These are phyloP conservation scores for Ichneumon xanthorius DNA, from an alignment of 2,888 invertebrate species.

Conservation along the genomic window DNA sequence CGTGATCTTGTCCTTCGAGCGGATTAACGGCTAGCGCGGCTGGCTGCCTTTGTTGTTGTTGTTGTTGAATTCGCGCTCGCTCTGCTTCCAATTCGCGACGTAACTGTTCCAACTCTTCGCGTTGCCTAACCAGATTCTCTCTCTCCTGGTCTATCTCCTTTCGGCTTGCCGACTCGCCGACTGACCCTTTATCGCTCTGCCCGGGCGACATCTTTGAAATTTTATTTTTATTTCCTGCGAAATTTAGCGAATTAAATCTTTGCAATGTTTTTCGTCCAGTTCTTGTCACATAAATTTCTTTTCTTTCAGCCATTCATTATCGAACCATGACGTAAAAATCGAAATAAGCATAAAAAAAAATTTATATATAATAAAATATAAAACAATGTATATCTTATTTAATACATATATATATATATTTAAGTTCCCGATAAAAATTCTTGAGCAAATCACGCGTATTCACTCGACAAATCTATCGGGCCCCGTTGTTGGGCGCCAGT, in stretches of 20 bases:
- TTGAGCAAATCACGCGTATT: too few relatives aligned
- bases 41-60: background rate
- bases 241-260: slow-evolving; percentile 12
- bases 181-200: background rate
- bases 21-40: too few relatives aligned
- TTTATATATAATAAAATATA: too few relatives aligned
- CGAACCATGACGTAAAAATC: too few relatives aligned
- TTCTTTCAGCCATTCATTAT: background rate
- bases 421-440: too few relatives aligned
- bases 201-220: background rate
- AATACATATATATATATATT: too few relatives aligned
- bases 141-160: background rate
- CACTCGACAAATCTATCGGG: too few relatives aligned
- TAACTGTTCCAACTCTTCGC: slow-evolving; percentile 15
- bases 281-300: slow-evolving; percentile 15
- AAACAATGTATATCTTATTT: too few relatives aligned
- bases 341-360: too few relatives aligned
- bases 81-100: slow-evolving; percentile 34
- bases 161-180: background rate
- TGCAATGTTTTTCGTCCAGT: slow-evolving; percentile 19
- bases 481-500: too few relatives aligned
- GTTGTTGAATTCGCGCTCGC: slow-evolving; percentile 3
- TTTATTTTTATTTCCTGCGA: slow-evolving; percentile 12
- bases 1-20: background rate
- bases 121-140: slow-evolving; percentile 22